These are phyloP conservation scores for Phanerotoma sp. DNA, from an alignment of 2,888 invertebrate species.

Conservation along the genomic window DNA sequence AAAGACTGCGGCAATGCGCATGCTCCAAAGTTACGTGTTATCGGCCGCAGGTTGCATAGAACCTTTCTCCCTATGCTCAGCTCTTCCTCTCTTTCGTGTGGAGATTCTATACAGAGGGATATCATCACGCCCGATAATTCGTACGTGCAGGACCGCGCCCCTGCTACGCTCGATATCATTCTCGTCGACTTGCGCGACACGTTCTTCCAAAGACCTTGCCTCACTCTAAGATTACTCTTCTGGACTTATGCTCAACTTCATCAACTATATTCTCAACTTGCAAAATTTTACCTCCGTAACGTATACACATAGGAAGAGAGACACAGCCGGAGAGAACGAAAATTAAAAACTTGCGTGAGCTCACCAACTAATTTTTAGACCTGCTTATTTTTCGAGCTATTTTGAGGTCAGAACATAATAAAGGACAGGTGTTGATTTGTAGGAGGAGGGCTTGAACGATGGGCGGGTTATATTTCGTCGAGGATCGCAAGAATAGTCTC, in stretches of 20 bases:
- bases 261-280: not conserved
- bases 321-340: not conserved
- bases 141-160: conserved; percentile 36
- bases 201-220: not conserved
- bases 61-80: conserved; percentile 7
- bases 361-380: not conserved
- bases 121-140: conserved; percentile 35
- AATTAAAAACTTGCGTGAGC: not conserved
- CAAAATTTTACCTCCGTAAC: too few relatives aligned
- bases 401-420: conserved; percentile 23
- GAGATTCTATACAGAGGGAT: conserved; percentile 16
- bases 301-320: too few relatives aligned
- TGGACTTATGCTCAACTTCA: too few relatives aligned
- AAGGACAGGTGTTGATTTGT: conserved; percentile 39
- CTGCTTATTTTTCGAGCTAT: not conserved
- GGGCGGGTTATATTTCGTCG: conserved; percentile 34
- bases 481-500: conserved; percentile 5
- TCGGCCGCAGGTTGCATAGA: conserved; percentile 32
- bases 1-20: conserved; percentile 60
- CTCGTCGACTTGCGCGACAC: conserved; percentile 16
- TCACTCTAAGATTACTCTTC: too few relatives aligned
- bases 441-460: conserved; percentile 32
- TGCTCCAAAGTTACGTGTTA: conserved; percentile 38
- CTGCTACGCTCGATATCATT: conserved; percentile 10
- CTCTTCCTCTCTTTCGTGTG: conserved; percentile 14